These are phyloP conservation scores for Dryobotodes eremita DNA, from an alignment of 2,888 invertebrate genomes.

Conservation along the genomic window DNA sequence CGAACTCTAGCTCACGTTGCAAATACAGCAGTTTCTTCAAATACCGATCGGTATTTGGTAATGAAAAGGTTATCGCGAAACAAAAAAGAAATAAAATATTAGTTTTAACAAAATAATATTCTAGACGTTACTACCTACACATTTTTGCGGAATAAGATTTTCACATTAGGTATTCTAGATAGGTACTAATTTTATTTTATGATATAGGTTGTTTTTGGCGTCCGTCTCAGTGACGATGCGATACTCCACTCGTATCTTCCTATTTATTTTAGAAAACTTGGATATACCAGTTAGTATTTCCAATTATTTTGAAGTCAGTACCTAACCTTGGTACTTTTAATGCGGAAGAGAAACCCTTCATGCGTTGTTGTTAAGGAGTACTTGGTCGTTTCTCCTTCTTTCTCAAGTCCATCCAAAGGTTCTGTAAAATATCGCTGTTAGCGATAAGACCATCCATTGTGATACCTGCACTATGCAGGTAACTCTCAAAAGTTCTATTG, in stretches of 20 bases:
- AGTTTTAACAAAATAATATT: neutral
- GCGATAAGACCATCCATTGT: neutral
- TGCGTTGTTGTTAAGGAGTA: neutral
- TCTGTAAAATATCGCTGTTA: neutral
- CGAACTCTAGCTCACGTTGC: no score
- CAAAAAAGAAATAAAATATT: neutral
- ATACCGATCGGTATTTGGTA: neutral
- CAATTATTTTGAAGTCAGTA: neutral
- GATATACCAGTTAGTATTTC: neutral
- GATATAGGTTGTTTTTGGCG: neutral
- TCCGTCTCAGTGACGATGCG: neutral
- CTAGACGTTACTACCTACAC: no score
- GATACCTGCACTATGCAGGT: neutral
- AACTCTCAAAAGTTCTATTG: neutral
- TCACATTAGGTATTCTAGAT: neutral
- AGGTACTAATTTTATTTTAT: no score
- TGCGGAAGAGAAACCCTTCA: neutral
- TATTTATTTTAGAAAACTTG: neutral
- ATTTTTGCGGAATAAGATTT: no score
- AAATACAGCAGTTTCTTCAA: neutral
- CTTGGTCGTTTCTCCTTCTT: neutral
- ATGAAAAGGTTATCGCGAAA: conserved; percentile 9
- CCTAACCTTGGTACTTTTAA: neutral
- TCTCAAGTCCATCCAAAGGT: neutral
- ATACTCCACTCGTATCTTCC: neutral